A percentile compares a stretch with the other conserved stretches of the same genome.
Evolutionary conservation across 2,797 vertebrate species (phyloP).

Genomic region (Remorina albescens): DNA sequence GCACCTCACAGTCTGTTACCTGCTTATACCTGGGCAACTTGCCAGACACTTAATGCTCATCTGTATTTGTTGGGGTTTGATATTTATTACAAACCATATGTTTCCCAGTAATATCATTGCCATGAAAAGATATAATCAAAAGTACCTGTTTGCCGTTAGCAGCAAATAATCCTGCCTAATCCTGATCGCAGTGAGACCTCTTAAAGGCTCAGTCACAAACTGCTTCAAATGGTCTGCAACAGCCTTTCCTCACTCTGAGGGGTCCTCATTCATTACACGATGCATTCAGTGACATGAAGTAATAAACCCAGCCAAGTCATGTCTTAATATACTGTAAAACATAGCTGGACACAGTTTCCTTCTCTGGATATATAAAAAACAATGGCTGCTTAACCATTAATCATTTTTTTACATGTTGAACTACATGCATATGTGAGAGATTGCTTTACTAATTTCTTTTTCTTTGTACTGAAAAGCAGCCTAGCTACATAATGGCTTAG

Average conservation of each 20-base stretch:
- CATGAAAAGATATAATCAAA: constrained; percentile 8
- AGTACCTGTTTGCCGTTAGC: constrained; percentile 56
- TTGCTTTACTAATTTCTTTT: background rate
- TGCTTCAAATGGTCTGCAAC: constrained; percentile 50
- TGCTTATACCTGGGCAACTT: constrained; percentile 56
- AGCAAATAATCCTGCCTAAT: constrained; percentile 61
- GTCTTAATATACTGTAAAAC: constrained; percentile 18
- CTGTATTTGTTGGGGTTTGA: constrained; percentile 27
- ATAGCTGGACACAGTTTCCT: background rate
- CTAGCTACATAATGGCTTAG: constrained; percentile 12
- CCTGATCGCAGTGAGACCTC: constrained; percentile 49
- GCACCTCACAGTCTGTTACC: constrained; percentile 43
- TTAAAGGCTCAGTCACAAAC: constrained; percentile 59
- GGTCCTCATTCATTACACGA: constrained; percentile 42
- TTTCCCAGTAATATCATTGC: constrained; percentile 1
- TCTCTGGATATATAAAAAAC: background rate
- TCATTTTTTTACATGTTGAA: background rate
- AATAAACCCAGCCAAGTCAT: constrained; percentile 12
- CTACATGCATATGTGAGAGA: background rate
- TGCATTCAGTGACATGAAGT: constrained; percentile 32
- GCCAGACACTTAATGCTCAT: constrained; percentile 39
- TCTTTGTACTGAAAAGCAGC: constrained; percentile 26
- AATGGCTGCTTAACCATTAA: too few species aligned
- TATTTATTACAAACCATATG: constrained; percentile 5
- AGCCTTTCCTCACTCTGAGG: constrained; percentile 49